Conservation (phyloP, 1,140 invertebrate genomes). For the Lordiphosa mommai region DNA sequence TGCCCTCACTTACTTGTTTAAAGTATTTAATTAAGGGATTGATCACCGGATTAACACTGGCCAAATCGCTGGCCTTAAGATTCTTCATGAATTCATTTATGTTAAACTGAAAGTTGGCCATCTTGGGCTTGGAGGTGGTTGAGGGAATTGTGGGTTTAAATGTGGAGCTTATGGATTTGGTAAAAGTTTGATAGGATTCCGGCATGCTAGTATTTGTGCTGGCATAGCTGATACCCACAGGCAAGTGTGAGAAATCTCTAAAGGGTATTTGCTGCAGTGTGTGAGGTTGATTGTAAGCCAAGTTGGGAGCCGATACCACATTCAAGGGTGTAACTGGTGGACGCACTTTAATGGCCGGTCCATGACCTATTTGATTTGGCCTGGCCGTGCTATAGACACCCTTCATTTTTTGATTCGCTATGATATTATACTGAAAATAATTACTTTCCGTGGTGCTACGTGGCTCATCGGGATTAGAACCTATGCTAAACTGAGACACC, state of each 20-base stretch:
- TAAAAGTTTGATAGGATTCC: constrained; percentile 67
- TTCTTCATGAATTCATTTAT: constrained; percentile 72
- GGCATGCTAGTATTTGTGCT: constrained; percentile 44
- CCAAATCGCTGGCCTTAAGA: constrained; percentile 57
- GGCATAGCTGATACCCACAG: constrained; percentile 54
- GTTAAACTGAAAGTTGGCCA: constrained; percentile 60
- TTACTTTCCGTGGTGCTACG: constrained; percentile 66
- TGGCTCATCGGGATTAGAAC: constrained; percentile 6
- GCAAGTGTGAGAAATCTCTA: constrained; percentile 36
- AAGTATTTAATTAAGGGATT: constrained; percentile 73
- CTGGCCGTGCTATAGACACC: constrained; percentile 41
- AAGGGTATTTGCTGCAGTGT: constrained; percentile 37
- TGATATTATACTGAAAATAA: constrained; percentile 72
- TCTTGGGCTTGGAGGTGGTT: constrained; percentile 27
- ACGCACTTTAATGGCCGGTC: constrained; percentile 32
- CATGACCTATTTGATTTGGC: constrained; percentile 42
- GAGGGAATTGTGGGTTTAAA: constrained; percentile 4
- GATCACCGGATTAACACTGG: constrained; percentile 57
- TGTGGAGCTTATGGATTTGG: constrained; percentile 40
- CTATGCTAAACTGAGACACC: constrained; percentile 68
- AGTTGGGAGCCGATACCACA: constrained; percentile 57
- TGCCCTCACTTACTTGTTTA: constrained; percentile 53
- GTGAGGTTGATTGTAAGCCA: constrained; percentile 36
- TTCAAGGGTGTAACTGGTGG: constrained; percentile 48
- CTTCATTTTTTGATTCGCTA: constrained; percentile 77